phyloP scores from a whole-genome alignment of 2,797 vertebrate genomes.

The Myotis vivesi region DNA sequence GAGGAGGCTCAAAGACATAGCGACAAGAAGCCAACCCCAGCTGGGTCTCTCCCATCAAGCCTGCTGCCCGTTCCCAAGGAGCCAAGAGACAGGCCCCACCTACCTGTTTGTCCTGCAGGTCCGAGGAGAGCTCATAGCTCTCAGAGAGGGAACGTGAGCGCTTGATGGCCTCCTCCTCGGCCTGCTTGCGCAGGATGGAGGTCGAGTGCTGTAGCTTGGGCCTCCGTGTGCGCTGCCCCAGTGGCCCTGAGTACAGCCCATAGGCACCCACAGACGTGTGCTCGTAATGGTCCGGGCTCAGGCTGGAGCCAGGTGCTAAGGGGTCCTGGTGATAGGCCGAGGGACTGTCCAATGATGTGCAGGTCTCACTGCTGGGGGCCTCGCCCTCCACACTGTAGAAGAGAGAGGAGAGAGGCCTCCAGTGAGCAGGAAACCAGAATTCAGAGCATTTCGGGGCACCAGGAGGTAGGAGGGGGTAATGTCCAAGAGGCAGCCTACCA shows the following conservation, averaged over 20 bases:
- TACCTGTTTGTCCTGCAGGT: conserved; percentile 94
- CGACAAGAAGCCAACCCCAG: too few species aligned
- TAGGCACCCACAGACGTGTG: conserved; percentile 89
- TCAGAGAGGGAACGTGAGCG: conserved; percentile 96
- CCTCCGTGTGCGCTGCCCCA: conserved; percentile 89
- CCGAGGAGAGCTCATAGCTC: conserved; percentile 99
- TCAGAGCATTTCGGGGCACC: neutral
- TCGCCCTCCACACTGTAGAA: conserved; percentile 94
- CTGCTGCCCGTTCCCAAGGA: too few species aligned
- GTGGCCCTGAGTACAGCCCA: conserved; percentile 87
- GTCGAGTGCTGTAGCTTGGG: conserved; percentile 95
- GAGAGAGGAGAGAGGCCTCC: neutral
- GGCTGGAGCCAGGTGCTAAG: conserved; percentile 90
- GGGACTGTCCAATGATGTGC: conserved; percentile 90
- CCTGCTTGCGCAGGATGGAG: conserved; percentile 97
- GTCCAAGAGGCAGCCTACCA: neutral
- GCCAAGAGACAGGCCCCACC: neutral
- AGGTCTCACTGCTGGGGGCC: conserved; percentile 89
- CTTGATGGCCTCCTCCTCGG: conserved; percentile 98
- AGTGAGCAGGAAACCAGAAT: conserved; percentile 13
- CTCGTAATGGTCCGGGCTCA: conserved; percentile 94
- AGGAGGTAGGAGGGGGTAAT: too few species aligned
- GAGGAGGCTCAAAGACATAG: neutral
- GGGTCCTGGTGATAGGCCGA: conserved; percentile 90
- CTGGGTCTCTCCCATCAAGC: neutral